These are phyloP conservation scores for Hymenochirus boettgeri DNA, from an alignment of 2,113 vertebrate genomes.

Conservation along the genomic window DNA sequence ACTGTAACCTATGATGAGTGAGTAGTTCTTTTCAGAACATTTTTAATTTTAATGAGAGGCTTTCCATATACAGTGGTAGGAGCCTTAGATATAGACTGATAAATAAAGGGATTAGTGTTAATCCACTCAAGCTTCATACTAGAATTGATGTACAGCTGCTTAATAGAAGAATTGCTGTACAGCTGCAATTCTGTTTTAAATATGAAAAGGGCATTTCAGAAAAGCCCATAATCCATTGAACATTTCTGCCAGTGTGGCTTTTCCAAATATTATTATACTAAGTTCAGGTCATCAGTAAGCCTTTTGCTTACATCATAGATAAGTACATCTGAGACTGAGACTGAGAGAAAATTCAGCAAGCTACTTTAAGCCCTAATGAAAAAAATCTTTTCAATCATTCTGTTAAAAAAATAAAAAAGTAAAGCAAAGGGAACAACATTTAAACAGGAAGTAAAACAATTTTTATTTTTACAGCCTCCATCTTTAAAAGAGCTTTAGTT, in stretches of 20 bases:
- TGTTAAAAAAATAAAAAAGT: no score
- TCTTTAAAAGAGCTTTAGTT: no score
- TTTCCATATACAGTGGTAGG: slow-evolving; percentile 12
- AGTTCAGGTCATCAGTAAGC: no score
- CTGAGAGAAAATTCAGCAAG: no score
- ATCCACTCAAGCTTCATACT: slow-evolving; percentile 9
- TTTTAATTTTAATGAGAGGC: slow-evolving; percentile 37
- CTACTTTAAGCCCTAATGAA: no score
- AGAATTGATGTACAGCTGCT: not conserved
- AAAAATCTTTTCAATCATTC: no score
- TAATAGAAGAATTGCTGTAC: not conserved
- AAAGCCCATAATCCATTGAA: not conserved
- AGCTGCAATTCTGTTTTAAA: not conserved
- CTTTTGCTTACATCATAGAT: no score
- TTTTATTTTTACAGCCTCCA: no score
- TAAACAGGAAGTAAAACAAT: no score
- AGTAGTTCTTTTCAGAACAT: slow-evolving; percentile 28
- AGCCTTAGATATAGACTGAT: slow-evolving; percentile 13
- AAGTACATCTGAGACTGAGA: no score
- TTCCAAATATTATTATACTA: not conserved
- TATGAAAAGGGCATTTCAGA: not conserved
- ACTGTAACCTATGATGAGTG: slow-evolving; percentile 40
- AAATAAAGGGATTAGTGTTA: slow-evolving; percentile 34
- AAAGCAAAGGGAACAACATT: no score
- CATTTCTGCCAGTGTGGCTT: not conserved